A percentile compares a stretch with the other conserved stretches of the same genome.
Conservation (phyloP, 2,888 invertebrate species). For the Phyllotreta striolata region DNA sequence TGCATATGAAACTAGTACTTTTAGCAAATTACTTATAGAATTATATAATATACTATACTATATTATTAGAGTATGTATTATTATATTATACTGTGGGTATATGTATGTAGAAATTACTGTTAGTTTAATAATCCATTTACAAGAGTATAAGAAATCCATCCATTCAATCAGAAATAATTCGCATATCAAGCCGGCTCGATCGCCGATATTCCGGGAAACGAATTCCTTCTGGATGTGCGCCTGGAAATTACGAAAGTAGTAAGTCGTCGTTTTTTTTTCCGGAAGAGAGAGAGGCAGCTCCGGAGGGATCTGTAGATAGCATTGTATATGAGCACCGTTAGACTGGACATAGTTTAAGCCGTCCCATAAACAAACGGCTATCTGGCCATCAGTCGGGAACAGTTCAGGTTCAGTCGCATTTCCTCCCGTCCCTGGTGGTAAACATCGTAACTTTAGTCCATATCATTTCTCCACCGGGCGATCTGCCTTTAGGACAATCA, state of each 20-base stretch:
- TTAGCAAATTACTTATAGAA: too few relatives aligned
- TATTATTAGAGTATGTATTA: too few relatives aligned
- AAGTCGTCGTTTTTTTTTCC: slow-evolving; percentile 44
- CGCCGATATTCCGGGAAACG: slow-evolving; percentile 1
- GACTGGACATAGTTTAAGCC: slow-evolving; percentile 63
- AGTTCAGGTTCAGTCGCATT: slow-evolving; percentile 51
- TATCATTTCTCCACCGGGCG: slow-evolving; percentile 50
- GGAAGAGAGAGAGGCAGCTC: slow-evolving; percentile 50
- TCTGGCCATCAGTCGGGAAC: slow-evolving; percentile 62
- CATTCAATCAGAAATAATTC: slow-evolving; percentile 4
- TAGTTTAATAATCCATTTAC: too few relatives aligned
- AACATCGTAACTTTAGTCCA: slow-evolving; percentile 60
- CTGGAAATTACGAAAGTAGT: slow-evolving; percentile 34
- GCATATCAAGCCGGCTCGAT: not conserved
- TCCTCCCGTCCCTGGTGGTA: slow-evolving; percentile 58
- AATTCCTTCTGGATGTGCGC: slow-evolving; percentile 18
- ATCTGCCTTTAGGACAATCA: slow-evolving; percentile 34
- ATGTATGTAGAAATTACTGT: too few relatives aligned
- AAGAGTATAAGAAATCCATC: too few relatives aligned
- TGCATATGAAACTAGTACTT: too few relatives aligned
- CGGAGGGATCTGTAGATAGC: slow-evolving; percentile 61
- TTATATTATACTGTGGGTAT: too few relatives aligned
- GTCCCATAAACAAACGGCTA: slow-evolving; percentile 62
- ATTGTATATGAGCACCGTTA: slow-evolving; percentile 63
- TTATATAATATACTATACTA: too few relatives aligned